These are phyloP conservation scores for Mus pahari DNA, from an alignment of 2,113 vertebrate species.

Conservation along the genomic window DNA sequence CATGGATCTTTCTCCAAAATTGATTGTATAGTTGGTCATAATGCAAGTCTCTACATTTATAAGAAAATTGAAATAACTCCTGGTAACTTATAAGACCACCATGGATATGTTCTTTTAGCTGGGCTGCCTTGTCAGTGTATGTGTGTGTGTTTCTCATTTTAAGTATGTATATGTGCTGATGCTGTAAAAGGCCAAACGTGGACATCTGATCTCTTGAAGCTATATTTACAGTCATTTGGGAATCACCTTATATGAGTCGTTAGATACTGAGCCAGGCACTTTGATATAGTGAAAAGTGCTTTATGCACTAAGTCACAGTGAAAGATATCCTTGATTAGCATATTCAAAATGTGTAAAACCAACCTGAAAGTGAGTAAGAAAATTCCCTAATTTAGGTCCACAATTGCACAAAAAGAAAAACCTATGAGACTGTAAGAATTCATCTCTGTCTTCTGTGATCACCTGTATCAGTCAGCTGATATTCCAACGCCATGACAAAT, in stretches of 20 bases:
- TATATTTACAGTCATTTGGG: not conserved
- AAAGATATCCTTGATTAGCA: not conserved
- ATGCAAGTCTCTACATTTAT: too few species aligned
- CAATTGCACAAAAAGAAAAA: too few species aligned
- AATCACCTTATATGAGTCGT: not conserved
- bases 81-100: too few species aligned
- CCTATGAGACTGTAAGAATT: not conserved
- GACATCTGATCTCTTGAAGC: not conserved
- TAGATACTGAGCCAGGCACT: not conserved
- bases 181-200: not conserved
- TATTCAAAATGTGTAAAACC: not conserved
- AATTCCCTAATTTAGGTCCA: too few species aligned
- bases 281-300: not conserved
- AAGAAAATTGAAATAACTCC: too few species aligned
- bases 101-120: too few species aligned
- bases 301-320: not conserved
- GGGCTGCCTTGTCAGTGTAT: not conserved
- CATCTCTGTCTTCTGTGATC: too few species aligned
- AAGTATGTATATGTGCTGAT: not conserved
- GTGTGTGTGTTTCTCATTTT: not conserved
- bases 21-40: too few species aligned
- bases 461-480: not conserved
- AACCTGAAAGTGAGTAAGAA: not conserved
- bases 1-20: too few species aligned
- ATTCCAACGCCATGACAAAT: fast-evolving